Base-by-base conservation (phyloP, 2,113 vertebrate genomes). In the Pedionomus torquatus region DNA sequence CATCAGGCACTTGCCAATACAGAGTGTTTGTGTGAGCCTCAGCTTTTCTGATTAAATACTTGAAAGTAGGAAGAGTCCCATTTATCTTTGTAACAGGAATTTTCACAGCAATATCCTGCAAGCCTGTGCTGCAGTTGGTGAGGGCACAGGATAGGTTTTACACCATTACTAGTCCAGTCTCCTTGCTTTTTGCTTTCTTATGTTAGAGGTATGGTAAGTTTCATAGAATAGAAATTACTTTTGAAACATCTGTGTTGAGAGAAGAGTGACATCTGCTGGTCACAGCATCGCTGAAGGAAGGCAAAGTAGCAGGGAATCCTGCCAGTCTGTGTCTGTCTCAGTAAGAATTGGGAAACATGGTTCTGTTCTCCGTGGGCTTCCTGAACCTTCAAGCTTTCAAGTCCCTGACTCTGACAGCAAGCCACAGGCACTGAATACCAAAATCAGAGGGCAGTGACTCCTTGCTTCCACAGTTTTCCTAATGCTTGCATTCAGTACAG, bases 251-350 rank as follows among this genome's bases (percentile, higher is more conserved):
- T 84, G 70, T 4, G 0, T 49, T 78, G 95, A 55, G 93, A 54
- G 68, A 80, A 66, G 51, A 66, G 92, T 77, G 95, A 76, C 92
- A 91, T 93, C 95, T 97, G 30, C 80, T 92, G 91, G 66, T 87
- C 52, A 28, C 21, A 41, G 58, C 25, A 7, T 33, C 0, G 0
- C 26, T 68, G 80, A 39, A 5, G 28, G 31, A 78, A 60, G 55
- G 37, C 43, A 31, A 3, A 31, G 65, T 31, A 35, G 24, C 28
- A 31, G 60, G 44, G 33, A 77, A 17, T 66, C 9, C 70, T 86
- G 46, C 55, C 60, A 64, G 80, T 26, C 60, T 9, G 0, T 0
- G 1, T 23, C 25, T 86, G 31, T 24, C 49, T n/a, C 21, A 14
- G 18, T 17, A 19, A 41, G n/a, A 51, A 12, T 8, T 51, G 60